Conservation (phyloP, 2,888 invertebrate species). For the Pseudanteris insignis region DNA sequence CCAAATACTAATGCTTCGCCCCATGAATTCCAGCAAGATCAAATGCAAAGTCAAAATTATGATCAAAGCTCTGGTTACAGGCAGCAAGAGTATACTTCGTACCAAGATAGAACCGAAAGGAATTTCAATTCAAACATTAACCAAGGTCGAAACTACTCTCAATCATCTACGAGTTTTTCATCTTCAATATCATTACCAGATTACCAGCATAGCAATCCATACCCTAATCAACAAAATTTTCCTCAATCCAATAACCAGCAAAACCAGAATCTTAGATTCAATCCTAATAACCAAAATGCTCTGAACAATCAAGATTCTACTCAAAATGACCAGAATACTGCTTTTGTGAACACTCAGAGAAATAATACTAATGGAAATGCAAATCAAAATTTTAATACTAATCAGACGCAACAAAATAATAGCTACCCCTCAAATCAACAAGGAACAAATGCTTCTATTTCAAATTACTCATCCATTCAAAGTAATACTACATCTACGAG, state of each 20-base stretch:
- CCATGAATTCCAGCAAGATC: conserved; percentile 54
- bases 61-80: conserved; percentile 56
- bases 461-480: conserved; percentile 36
- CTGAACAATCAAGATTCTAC: conserved; percentile 47
- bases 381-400: conserved; percentile 2
- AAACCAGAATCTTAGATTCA: conserved; percentile 48
- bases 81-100: conserved; percentile 53
- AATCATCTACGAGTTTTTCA: conserved; percentile 50
- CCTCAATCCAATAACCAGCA: conserved; percentile 51
- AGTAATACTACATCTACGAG: conserved; percentile 5
- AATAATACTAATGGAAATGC: conserved; percentile 13
- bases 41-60: conserved; percentile 53
- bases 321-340: conserved; percentile 21
- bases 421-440: conserved; percentile 16
- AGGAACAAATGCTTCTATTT: conserved; percentile 11
- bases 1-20: conserved; percentile 7
- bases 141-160: conserved; percentile 54
- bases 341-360: conserved; percentile 10
- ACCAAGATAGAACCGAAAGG: conserved; percentile 55
- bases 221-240: conserved; percentile 54
- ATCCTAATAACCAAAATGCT: conserved; percentile 19
- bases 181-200: conserved; percentile 55
- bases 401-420: conserved; percentile 9
- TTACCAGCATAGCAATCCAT: conserved; percentile 49
- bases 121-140: conserved; percentile 55